Evolutionary conservation across 2,113 vertebrate species (phyloP).

Genomic region (Mus musculus): DNA sequence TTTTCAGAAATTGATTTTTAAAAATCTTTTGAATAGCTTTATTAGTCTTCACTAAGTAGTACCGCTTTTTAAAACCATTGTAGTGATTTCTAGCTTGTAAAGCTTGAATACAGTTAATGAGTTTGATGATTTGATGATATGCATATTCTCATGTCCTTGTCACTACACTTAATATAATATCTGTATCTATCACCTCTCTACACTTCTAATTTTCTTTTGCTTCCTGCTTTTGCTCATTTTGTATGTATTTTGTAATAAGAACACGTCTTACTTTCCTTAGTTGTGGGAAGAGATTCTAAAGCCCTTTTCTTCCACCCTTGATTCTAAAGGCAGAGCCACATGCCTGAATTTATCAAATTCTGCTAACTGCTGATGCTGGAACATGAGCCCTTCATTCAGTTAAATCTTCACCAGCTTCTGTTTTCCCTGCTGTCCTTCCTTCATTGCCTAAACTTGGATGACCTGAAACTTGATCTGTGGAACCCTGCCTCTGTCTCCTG

Average conservation of each 20-base stretch:
- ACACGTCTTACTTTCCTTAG: not conserved
- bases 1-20: too few relatives aligned
- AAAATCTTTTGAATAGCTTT: not conserved
- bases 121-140: not conserved
- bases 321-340: too few relatives aligned
- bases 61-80: not conserved
- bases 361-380: too few relatives aligned
- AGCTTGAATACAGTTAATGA: not conserved
- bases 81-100: not conserved
- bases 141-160: not conserved
- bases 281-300: not conserved
- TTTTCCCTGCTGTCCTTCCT: too few relatives aligned
- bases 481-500: too few relatives aligned
- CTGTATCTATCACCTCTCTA: not conserved
- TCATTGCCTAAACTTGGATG: too few relatives aligned
- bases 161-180: not conserved
- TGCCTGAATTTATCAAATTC: too few relatives aligned
- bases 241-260: not conserved
- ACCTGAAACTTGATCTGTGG: too few relatives aligned
- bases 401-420: too few relatives aligned
- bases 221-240: not conserved
- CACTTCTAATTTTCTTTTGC: not conserved
- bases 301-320: too few relatives aligned
- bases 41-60: not conserved
- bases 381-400: too few relatives aligned